Evolutionary conservation across 1,140 invertebrate species (phyloP).

Genomic region (Bombus waltoni): DNA sequence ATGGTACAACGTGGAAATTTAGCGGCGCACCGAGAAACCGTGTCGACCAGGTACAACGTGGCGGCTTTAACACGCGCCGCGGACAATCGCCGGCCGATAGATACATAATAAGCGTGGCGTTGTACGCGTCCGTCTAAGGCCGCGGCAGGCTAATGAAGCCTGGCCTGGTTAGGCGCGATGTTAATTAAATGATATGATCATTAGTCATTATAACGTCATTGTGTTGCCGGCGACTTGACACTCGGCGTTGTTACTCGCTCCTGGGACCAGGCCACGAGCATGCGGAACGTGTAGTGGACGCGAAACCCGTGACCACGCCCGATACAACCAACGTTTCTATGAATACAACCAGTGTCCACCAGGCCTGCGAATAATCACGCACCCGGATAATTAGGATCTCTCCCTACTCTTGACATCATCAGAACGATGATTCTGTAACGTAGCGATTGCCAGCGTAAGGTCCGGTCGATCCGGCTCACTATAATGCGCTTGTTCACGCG

Average conservation of each 20-base stretch:
- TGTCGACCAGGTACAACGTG: conserved; percentile 77
- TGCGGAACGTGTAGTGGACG: conserved; percentile 70
- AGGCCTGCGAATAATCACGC: conserved; percentile 35
- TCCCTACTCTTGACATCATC: background rate
- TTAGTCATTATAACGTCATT: conserved; percentile 82
- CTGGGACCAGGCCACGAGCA: conserved; percentile 52
- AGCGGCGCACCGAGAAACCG: conserved; percentile 75
- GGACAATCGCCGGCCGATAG: conserved; percentile 77
- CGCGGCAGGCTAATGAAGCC: conserved; percentile 79
- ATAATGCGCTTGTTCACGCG: too few relatives aligned
- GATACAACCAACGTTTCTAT: conserved; percentile 72
- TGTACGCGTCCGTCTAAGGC: conserved; percentile 72
- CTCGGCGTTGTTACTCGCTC: conserved; percentile 59
- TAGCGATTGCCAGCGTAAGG: too few relatives aligned
- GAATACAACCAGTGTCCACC: conserved; percentile 53
- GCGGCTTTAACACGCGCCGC: conserved; percentile 77
- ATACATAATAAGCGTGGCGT: conserved; percentile 79
- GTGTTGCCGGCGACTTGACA: conserved; percentile 71
- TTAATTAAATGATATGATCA: conserved; percentile 84
- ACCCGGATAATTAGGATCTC: conserved; percentile 18
- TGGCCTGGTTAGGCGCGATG: conserved; percentile 79
- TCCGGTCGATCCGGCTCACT: too few relatives aligned
- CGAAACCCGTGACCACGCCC: conserved; percentile 67
- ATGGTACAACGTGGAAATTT: conserved; percentile 79
- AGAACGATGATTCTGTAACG: background rate